Percentiles rank a stretch among this genome's conserved stretches.
Evolutionary conservation across 1,140 invertebrate species (phyloP).

Genomic region (Nomia melanderi): DNA sequence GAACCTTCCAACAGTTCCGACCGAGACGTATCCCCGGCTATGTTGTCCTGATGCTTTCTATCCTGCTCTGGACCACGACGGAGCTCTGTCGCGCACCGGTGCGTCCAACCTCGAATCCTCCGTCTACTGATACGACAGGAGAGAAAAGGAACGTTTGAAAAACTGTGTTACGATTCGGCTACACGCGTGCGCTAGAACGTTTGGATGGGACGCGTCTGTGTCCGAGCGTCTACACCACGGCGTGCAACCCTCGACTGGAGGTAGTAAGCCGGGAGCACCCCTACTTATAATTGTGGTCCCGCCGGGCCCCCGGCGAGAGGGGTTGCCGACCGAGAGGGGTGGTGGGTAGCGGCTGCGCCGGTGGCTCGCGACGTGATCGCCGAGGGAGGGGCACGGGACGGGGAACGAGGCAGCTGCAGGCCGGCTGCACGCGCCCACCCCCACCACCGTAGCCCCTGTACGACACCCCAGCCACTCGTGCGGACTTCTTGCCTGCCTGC

Average conservation of each 20-base stretch:
- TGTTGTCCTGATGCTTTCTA: too few relatives aligned
- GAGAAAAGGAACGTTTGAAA: too few relatives aligned
- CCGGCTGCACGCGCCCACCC: conserved; percentile 81
- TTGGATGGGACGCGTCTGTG: conserved; percentile 17
- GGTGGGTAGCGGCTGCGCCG: conserved; percentile 63
- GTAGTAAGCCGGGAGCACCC: conserved; percentile 74
- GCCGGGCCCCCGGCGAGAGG: conserved; percentile 55
- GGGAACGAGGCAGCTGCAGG: conserved; percentile 77
- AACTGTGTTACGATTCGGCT: too few relatives aligned
- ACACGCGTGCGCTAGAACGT: conserved; percentile 35
- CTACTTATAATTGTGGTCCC: conserved; percentile 80
- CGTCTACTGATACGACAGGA: too few relatives aligned
- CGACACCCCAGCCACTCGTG: conserved; percentile 66
- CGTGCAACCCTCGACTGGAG: conserved; percentile 80
- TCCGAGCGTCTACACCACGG: conserved; percentile 42
- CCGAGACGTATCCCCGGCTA: too few relatives aligned
- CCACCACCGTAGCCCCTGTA: conserved; percentile 70
- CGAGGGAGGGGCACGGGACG: conserved; percentile 47
- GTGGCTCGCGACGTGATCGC: conserved; percentile 46
- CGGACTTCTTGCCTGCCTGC: conserved; percentile 56
- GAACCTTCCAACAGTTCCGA: too few relatives aligned
- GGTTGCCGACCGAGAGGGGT: conserved; percentile 63
- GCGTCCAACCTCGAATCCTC: too few relatives aligned
- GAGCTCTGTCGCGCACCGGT: too few relatives aligned
- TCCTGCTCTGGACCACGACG: too few relatives aligned